Evolutionary conservation across 2,113 vertebrate species (phyloP), one percentile per base, ranked within the genome.

Genomic region (Holacanthus passer): DNA sequence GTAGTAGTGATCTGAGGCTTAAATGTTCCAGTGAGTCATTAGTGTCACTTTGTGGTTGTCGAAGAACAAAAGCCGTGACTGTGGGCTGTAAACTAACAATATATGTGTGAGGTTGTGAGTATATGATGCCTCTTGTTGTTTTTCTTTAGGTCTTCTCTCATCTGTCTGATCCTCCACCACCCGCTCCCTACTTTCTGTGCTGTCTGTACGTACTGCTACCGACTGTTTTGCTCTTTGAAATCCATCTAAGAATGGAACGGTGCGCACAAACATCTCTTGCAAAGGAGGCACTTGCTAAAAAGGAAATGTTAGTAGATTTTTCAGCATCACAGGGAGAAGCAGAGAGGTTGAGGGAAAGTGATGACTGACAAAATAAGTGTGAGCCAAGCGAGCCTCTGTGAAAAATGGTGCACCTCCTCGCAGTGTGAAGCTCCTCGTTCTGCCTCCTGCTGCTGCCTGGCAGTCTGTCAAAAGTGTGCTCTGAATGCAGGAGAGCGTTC

Each of bases 361-460:
- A 39, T 35, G 48, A 13, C 43, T 66, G 50, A 58, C 62, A 39
- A 58, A 59, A n/a, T 29, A 71, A 29, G 6, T 24, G 62, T 3
- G 17, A 45, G 24, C 58, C 43, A 37, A 64, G 68, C 43, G 45
- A 75, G 32, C 31, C 60, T 87, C 45, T 12, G 16, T 16, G 16
- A 67, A 59, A 75, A 79, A 32, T 12, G 31, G 29, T 17, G 3
- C 45, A 16, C 45, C 62, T 32, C 59, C 16, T 60, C 37, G 1
- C 37, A 66, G n/a, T 45, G 53, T 48, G 50, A 60, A 66, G 32
- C 41, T 10, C 17, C 10, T 19, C 16, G 24, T n/a, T 73, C 27
- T 66, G 22, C 73, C 48, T 72, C 69, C 73, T 50, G 48, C 73
- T 67, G 55, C 59, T 79, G 29, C 63, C 55, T 67, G 60, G 55